These are phyloP conservation scores for Hassar affinis DNA, from an alignment of 2,113 vertebrate genomes.

Conservation along the genomic window DNA sequence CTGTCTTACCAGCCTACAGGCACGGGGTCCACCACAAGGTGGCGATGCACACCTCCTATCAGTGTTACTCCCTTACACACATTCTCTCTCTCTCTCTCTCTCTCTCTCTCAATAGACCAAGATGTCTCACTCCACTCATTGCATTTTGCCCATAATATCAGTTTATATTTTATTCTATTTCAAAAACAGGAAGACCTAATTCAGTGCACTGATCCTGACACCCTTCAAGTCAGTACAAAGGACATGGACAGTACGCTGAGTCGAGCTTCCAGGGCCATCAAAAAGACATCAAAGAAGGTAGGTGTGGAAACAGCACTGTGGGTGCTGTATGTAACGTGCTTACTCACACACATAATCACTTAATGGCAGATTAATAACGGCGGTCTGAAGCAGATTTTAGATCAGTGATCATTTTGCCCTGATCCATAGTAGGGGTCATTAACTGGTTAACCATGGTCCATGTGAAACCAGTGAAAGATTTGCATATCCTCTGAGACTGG, in stretches of 20 bases:
- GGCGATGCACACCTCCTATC: conserved; percentile 32
- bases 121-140: conserved; percentile 30
- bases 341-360: neutral
- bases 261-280: conserved; percentile 94
- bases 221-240: conserved; percentile 94
- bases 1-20: conserved; percentile 1
- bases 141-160: conserved; percentile 42
- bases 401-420: neutral
- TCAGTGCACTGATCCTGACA: conserved; percentile 86
- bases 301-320: conserved; percentile 2
- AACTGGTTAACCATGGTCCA: neutral
- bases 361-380: neutral
- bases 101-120: neutral
- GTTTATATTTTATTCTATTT: conserved; percentile 46
- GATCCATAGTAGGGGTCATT: neutral
- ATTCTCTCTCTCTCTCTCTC: neutral
- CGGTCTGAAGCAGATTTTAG: neutral
- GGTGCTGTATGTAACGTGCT: neutral
- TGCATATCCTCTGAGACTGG: neutral
- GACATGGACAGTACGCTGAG: conserved; percentile 99
- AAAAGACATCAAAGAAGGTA: conserved; percentile 98
- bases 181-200: conserved; percentile 89
- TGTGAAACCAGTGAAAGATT: neutral
- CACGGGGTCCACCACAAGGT: conserved; percentile 35
- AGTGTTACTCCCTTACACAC: neutral